These are phyloP conservation scores for Argyresthia goedartella DNA, from an alignment of 2,888 invertebrate species.

Conservation along the genomic window DNA sequence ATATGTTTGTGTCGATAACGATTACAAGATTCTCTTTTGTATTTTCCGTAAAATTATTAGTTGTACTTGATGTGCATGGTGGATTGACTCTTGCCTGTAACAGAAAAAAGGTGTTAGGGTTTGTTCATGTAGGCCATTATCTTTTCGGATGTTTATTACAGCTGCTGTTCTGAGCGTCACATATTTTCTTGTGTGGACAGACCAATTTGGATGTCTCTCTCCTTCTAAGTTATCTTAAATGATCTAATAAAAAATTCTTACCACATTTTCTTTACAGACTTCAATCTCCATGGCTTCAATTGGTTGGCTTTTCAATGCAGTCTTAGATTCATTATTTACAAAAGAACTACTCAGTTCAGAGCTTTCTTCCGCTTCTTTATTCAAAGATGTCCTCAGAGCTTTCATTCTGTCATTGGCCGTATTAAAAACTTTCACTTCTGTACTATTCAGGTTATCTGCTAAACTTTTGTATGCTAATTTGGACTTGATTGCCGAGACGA, in stretches of 20 bases:
- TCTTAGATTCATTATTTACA: neutral
- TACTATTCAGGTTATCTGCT: neutral
- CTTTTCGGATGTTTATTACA: too few species aligned
- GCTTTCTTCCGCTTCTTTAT: slow-evolving; percentile 22
- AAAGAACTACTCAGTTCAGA: neutral
- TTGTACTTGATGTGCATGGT: slow-evolving; percentile 9
- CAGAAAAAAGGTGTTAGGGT: slow-evolving; percentile 13
- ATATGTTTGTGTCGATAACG: slow-evolving; percentile 63
- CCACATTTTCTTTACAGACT: slow-evolving; percentile 33
- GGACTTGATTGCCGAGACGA: slow-evolving; percentile 57
- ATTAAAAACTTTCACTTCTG: slow-evolving; percentile 19
- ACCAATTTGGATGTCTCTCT: too few species aligned
- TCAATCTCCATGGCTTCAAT: slow-evolving; percentile 51
- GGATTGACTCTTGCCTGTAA: slow-evolving; percentile 6
- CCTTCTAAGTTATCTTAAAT: neutral
- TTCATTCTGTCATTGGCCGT: slow-evolving; percentile 44
- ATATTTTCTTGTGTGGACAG: too few species aligned
- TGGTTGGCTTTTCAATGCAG: slow-evolving; percentile 1
- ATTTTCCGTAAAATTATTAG: slow-evolving; percentile 17
- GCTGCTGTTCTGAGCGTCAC: too few species aligned
- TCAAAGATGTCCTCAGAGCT: slow-evolving; percentile 28
- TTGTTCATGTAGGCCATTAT: too few species aligned
- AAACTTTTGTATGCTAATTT: slow-evolving; percentile 38
- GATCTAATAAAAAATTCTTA: slow-evolving; percentile 9
- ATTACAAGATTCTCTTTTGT: slow-evolving; percentile 36